Percentiles rank a stretch among this genome's conserved stretches.
These are phyloP conservation scores for Calyptommatus sinebrachiatus DNA, from an alignment of 2,113 vertebrate genomes.

Conservation along the genomic window DNA sequence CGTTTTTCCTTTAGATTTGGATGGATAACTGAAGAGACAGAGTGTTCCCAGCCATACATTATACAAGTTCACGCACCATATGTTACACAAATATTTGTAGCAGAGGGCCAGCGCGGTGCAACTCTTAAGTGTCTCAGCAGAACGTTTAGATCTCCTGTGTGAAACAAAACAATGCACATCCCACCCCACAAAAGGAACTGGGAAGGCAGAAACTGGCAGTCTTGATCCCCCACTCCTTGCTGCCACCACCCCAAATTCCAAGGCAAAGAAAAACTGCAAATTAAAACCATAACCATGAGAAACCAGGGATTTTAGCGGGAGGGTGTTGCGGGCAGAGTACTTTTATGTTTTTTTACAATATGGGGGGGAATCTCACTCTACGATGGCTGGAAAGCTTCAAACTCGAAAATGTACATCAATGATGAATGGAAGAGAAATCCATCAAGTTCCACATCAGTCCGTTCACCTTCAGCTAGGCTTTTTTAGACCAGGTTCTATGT, in stretches of 20 bases:
- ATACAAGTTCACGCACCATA: slow-evolving; percentile 36
- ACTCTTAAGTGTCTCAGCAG: slow-evolving; percentile 9
- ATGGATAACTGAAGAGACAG: slow-evolving; percentile 2
- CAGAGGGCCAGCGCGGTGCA: background rate
- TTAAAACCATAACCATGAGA: background rate
- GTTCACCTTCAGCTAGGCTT: background rate
- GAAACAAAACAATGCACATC: background rate
- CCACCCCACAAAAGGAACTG: accelerated
- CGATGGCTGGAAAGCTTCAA: slow-evolving; percentile 6
- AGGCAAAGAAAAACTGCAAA: background rate
- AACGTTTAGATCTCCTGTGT: background rate
- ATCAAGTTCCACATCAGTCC: background rate
- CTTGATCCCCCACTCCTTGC: background rate
- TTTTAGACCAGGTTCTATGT: background rate
- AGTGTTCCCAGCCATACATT: slow-evolving; percentile 1
- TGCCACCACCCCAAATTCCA: background rate
- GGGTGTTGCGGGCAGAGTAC: background rate
- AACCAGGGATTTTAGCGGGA: slow-evolving; percentile 1
- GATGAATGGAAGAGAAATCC: background rate
- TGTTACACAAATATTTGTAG: slow-evolving; percentile 31
- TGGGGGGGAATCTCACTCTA: background rate
- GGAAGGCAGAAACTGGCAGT: background rate
- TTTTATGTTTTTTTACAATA: background rate
- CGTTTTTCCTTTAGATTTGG: background rate
- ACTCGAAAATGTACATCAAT: background rate